These are phyloP conservation scores for Thomomys bottae DNA, from an alignment of 2,113 vertebrate genomes.

Conservation along the genomic window DNA sequence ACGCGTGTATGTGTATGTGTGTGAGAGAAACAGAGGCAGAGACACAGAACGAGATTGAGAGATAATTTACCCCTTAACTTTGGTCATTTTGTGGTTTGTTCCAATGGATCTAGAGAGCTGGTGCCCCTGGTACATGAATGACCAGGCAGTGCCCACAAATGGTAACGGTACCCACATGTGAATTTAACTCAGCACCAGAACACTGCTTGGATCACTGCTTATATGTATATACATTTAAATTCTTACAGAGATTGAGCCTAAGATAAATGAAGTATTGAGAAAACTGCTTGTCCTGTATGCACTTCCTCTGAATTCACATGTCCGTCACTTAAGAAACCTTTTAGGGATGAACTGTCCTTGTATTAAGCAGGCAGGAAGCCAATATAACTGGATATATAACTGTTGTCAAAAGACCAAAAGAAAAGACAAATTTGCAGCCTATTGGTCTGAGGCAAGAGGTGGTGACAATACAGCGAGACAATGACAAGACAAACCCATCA, in stretches of 20 bases:
- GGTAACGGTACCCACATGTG: background rate
- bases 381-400: background rate
- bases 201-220: background rate
- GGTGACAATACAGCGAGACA: conserved; percentile 18
- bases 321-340: background rate
- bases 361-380: conserved; percentile 25
- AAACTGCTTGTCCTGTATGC: background rate
- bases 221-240: background rate
- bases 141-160: background rate
- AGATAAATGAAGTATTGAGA: background rate
- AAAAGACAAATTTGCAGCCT: conserved; percentile 3
- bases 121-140: background rate
- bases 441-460: conserved; percentile 51
- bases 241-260: conserved; percentile 7
- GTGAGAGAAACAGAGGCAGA: background rate
- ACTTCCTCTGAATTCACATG: background rate
- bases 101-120: background rate
- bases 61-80: too few relatives aligned
- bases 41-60: too few relatives aligned
- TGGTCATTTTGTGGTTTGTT: background rate
- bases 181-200: background rate
- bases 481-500: background rate
- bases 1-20: background rate
- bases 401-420: conserved; percentile 44
- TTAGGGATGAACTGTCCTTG: conserved; percentile 26